A percentile compares a stretch with the other conserved stretches of the same genome.
Evolutionary conservation across 2,797 vertebrate genomes (phyloP).

Genomic region (Margarornis squamiger): DNA sequence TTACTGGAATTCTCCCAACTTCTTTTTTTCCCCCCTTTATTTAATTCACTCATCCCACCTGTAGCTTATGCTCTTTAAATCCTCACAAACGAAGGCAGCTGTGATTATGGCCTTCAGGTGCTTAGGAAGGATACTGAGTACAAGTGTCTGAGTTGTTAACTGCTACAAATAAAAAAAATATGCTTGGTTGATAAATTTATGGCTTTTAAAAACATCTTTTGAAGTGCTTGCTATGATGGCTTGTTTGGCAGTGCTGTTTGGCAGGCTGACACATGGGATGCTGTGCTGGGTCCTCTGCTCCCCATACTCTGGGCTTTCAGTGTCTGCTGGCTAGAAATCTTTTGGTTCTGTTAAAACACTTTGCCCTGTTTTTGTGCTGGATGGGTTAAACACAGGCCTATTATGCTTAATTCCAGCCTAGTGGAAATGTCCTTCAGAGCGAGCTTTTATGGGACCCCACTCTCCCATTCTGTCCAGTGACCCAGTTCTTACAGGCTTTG

Average conservation of each 20-base stretch:
- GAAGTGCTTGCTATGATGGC: neutral
- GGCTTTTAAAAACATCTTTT: neutral
- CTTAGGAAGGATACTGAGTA: neutral
- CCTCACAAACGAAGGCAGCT: neutral
- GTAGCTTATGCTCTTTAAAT: neutral
- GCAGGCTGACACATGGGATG: rapidly evolving
- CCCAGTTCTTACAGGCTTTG: neutral
- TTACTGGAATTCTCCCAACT: neutral
- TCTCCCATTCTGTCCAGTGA: neutral
- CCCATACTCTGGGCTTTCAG: neutral
- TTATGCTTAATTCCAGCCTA: neutral
- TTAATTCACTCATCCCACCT: neutral
- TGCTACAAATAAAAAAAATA: neutral
- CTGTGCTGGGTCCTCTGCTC: neutral
- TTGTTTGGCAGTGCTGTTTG: neutral
- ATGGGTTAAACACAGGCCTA: neutral
- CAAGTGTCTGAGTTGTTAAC: neutral
- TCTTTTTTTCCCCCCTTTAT: neutral
- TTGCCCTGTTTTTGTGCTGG: neutral
- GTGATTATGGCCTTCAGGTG: neutral
- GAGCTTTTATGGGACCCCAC: neutral
- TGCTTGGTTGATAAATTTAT: neutral
- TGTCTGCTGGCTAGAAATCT: neutral
- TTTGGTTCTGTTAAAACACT: neutral
- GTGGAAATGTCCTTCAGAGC: neutral